A percentile compares a stretch with the other conserved stretches of the same genome.
phyloP scores from a whole-genome alignment of 2,888 invertebrate genomes.

The Deilephila elpenor region DNA sequence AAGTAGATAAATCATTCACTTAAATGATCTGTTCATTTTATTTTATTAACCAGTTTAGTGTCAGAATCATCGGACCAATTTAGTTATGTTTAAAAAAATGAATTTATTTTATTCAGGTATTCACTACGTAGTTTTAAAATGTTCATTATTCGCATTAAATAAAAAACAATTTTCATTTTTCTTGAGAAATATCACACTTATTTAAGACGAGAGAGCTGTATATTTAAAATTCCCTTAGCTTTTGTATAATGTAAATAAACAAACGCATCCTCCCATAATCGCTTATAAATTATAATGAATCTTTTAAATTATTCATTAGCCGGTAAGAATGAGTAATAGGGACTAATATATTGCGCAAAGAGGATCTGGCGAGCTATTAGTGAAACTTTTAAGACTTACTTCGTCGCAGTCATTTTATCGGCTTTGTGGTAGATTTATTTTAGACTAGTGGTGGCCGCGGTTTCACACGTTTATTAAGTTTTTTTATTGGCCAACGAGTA shows the following conservation, averaged over 20 bases:
- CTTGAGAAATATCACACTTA: background rate
- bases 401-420: no score
- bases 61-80: background rate
- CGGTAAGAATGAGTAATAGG: conserved; percentile 43
- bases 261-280: background rate
- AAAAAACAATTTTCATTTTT: background rate
- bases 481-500: no score
- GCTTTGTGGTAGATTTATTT: no score
- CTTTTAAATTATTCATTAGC: conserved; percentile 30
- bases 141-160: background rate
- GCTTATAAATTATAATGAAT: conserved; percentile 10
- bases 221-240: background rate
- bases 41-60: background rate
- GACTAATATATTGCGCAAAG: conserved; percentile 22
- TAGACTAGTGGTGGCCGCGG: no score
- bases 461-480: no score
- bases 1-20: no score
- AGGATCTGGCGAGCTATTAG: background rate
- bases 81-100: background rate
- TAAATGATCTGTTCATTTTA: background rate
- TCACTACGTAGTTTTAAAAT: background rate
- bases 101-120: background rate
- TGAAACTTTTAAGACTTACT: background rate
- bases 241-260: conserved; percentile 4
- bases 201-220: background rate